phyloP scores from a whole-genome alignment of 2,888 invertebrate species.

The Dusona sp. region DNA sequence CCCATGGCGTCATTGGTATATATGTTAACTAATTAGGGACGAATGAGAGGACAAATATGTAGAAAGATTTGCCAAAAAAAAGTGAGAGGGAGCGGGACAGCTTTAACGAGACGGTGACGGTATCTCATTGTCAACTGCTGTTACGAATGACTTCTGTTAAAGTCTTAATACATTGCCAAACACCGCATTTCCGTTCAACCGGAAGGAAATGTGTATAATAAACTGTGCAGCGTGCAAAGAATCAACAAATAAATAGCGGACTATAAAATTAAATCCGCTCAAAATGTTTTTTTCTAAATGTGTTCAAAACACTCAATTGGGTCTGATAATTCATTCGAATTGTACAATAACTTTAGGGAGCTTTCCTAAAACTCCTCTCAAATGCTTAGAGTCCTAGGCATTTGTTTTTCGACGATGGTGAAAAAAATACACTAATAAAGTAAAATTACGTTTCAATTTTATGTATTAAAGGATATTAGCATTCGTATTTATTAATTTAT shows the following conservation, averaged over 20 bases:
- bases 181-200: conserved; percentile 22
- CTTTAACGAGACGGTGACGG: conserved; percentile 42
- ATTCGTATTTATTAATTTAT: too few species aligned
- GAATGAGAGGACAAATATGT: conserved; percentile 30
- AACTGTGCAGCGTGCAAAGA: not conserved
- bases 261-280: not conserved
- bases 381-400: too few species aligned
- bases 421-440: too few species aligned
- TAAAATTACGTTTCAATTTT: too few species aligned
- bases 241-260: not conserved
- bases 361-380: too few species aligned
- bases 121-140: conserved; percentile 57
- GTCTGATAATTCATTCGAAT: too few species aligned
- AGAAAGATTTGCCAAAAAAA: conserved; percentile 5
- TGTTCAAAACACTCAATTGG: too few species aligned
- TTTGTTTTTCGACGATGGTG: too few species aligned
- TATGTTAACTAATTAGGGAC: conserved; percentile 51
- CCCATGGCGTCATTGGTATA: conserved; percentile 61
- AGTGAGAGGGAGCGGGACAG: conserved; percentile 30
- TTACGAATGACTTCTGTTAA: conserved; percentile 24
- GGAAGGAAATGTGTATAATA: not conserved
- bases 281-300: too few species aligned
- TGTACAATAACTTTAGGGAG: too few species aligned
- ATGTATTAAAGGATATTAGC: too few species aligned
- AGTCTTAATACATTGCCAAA: conserved; percentile 30